Conservation (phyloP, 2,113 vertebrate species). For the Tupaia chinensis region DNA sequence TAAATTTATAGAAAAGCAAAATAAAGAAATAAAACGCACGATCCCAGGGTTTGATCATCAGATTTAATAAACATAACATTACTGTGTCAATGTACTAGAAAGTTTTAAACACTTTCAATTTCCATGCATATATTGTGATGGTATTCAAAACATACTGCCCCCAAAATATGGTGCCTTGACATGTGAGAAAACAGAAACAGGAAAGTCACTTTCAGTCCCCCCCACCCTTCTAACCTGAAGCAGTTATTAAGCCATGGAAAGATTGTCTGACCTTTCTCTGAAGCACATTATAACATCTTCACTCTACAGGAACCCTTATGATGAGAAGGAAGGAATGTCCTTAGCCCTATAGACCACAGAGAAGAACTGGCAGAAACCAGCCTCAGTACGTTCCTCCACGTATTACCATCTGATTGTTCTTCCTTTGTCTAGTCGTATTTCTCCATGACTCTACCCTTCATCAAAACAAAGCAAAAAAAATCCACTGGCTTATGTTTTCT, state of each 20-base stretch:
- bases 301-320: not conserved
- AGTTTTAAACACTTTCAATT: not conserved
- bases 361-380: not conserved
- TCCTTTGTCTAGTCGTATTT: not conserved
- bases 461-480: not conserved
- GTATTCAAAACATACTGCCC: too few relatives aligned
- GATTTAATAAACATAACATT: not conserved
- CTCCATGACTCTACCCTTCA: not conserved
- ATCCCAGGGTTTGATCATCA: not conserved
- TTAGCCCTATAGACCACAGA: not conserved
- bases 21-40: not conserved
- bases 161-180: too few relatives aligned
- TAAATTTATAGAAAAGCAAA: not conserved
- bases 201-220: not conserved
- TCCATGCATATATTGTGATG: not conserved
- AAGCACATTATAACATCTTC: not conserved
- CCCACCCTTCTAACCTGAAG: not conserved
- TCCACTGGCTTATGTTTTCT: not conserved
- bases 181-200: not conserved
- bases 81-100: not conserved
- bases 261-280: too few relatives aligned
- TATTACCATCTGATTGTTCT: not conserved
- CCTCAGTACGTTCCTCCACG: too few relatives aligned
- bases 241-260: too few relatives aligned
- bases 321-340: not conserved